A percentile compares a stretch with the other conserved stretches of the same genome.
Evolutionary conservation across 2,113 vertebrate species (phyloP).

Genomic region (Epinephelus moara): DNA sequence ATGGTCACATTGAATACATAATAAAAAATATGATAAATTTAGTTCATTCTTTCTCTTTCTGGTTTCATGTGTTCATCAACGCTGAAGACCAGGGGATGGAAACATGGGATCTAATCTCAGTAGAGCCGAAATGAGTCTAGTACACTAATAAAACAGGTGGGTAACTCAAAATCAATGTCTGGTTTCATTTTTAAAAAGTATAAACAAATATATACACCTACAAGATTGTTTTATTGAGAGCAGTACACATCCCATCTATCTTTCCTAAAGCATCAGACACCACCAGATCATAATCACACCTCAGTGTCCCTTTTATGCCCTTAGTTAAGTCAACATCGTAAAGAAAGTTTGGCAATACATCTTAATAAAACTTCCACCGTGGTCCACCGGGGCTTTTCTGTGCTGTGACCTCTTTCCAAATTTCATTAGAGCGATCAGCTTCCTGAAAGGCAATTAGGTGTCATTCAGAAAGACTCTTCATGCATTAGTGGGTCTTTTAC

Average conservation of each 20-base stretch:
- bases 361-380: neutral
- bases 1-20: neutral
- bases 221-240: no score
- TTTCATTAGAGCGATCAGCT: neutral
- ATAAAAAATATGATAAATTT: constrained; percentile 3
- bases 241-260: no score
- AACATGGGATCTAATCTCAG: constrained; percentile 48
- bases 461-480: neutral
- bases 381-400: neutral
- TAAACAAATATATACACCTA: neutral
- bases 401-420: neutral
- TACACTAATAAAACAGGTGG: constrained; percentile 39
- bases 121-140: constrained; percentile 26
- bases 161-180: constrained; percentile 13
- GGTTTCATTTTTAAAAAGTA: neutral
- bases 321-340: neutral
- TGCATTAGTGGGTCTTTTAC: neutral
- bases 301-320: neutral
- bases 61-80: constrained; percentile 18
- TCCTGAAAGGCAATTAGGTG: neutral
- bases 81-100: constrained; percentile 24
- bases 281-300: neutral
- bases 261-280: neutral
- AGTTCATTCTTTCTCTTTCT: constrained; percentile 19
- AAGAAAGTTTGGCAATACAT: neutral